Base-by-base conservation (phyloP, 2,888 invertebrate genomes). In the Nowickia ferox region DNA sequence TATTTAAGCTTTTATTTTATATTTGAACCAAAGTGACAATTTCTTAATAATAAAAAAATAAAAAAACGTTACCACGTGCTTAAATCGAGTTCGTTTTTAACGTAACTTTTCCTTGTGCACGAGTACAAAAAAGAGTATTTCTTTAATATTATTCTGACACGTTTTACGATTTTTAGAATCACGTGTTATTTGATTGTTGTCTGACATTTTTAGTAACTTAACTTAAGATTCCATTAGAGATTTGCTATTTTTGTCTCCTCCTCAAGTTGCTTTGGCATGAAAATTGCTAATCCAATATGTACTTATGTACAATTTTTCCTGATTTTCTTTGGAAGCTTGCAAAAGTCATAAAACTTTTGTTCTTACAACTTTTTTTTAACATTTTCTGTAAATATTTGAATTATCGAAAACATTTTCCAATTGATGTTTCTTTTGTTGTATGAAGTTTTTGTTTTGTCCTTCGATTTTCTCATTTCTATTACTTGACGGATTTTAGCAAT, bases 111-210 rank as follows among this genome's bases (percentile, higher is more conserved):
- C 44, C 11, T 40, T 13, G 38, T 3, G 11, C 48, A 2, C 13
- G 9, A 42, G 15, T 46, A 65, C 19, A 13, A 19, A n/a, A 1
- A 46, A n/a, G 40, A n/a, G 51, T 69, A 38, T 74, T 57, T 74
- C 38, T 74, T 61, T 72, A 42, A 77, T 74, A 66, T 57, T 59
- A 77, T 86, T 84, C 72, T 78, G 68, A 78, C 87, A 87, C 86
- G 84, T 86, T 84, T 78, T 46, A 1, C 19, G 55, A 78, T 80
- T 80, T 48, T 51, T 15, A 69, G 59, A 87, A 86, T 86, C 86
- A 87, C 87, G 87, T 86, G 87, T 87, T 84, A 83, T 86, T 87
- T 80, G 84, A 86, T 87, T 86, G 78, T 78, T 86, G 83, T 57
- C 84, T 71, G 84, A 80, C 82, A 83, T 77, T 83, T 81, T 86